Base-by-base conservation (phyloP, 2,797 vertebrate species). In the Arvicola amphibius region DNA sequence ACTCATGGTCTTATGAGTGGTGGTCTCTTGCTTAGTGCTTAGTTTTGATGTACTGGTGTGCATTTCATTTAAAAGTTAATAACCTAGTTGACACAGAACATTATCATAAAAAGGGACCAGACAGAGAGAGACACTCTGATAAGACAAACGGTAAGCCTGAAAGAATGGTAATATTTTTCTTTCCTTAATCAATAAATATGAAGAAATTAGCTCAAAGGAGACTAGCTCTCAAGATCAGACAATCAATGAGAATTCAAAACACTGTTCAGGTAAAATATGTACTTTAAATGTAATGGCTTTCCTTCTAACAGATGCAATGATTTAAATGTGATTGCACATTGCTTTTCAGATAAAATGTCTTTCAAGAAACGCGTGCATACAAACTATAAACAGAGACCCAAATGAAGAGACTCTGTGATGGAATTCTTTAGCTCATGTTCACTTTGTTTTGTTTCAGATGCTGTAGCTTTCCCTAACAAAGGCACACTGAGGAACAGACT, bases 11-110 rank as follows among this genome's bases (percentile, higher is more conserved):
- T 86, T 90, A 92, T 12, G 56, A 94, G 48, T 37, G 21, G 61
- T 67, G 51, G 32, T 7, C 37, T 95, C 51, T 92, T 79, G 29
- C 4, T 73, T 86, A 77, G 69, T 40, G 88, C 34, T 89, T 59
- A 61, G 29, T 74, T 90, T 91, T 94, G 81, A 81, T 77, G 73
- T 95, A 79, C 74, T 74, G 53, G 81, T 78, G 21, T 6, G 46
- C 48, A 88, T 65, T 65, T 96, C 61, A 97, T 81, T 95, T 90
- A 76, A 96, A 94, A 92, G 21, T 87, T 87, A 96, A 90, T 59
- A 92, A 43, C 43, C 63, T 63, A n/a, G n/a, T 51, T 29, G 61
- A 94, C 25, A 79, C 0, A 67, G 8, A 29, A 88, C 2, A 84
- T 85, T 40, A 59, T 76, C 34, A 85, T 43, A 90, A 90, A 53